Percentiles rank a stretch among this genome's conserved stretches.
phyloP scores from a whole-genome alignment of 2,797 vertebrate species.

The Enteromius fasciolatus region DNA sequence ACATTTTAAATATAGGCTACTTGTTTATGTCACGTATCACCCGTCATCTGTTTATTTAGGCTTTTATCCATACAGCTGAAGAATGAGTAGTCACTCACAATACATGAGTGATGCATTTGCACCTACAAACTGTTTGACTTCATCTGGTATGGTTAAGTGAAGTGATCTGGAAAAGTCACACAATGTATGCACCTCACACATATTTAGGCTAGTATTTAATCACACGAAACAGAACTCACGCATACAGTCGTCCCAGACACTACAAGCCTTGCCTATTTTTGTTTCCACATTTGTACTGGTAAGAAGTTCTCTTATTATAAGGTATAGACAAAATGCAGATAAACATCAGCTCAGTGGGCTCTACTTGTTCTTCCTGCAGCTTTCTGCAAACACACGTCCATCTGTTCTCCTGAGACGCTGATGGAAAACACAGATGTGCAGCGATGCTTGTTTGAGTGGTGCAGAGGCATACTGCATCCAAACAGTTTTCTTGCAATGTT shows the following conservation, averaged over 20 bases:
- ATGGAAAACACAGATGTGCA: conserved; percentile 12
- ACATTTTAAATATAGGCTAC: not conserved
- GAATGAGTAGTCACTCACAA: not conserved
- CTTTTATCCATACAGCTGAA: not conserved
- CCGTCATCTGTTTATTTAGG: not conserved
- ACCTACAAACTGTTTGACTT: not conserved
- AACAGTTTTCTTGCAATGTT: not conserved
- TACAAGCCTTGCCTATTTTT: not conserved
- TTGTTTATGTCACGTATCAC: not conserved
- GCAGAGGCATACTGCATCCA: not conserved
- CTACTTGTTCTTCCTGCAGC: conserved; percentile 1
- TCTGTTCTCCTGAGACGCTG: conserved; percentile 8
- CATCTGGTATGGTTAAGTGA: not conserved
- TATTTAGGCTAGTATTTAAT: not conserved
- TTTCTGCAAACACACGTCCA: conserved; percentile 1
- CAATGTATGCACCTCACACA: not conserved
- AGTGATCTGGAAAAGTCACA: not conserved
- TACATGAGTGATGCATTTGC: not conserved
- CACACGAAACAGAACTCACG: not conserved
- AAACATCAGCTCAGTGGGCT: not conserved
- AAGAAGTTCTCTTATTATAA: not conserved
- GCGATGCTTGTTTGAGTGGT: not conserved
- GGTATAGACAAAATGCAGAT: not conserved
- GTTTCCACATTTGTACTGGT: not conserved
- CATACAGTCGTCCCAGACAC: not conserved